Base-by-base conservation (phyloP, 2,888 invertebrate species). In the Thymelicus acteon region DNA sequence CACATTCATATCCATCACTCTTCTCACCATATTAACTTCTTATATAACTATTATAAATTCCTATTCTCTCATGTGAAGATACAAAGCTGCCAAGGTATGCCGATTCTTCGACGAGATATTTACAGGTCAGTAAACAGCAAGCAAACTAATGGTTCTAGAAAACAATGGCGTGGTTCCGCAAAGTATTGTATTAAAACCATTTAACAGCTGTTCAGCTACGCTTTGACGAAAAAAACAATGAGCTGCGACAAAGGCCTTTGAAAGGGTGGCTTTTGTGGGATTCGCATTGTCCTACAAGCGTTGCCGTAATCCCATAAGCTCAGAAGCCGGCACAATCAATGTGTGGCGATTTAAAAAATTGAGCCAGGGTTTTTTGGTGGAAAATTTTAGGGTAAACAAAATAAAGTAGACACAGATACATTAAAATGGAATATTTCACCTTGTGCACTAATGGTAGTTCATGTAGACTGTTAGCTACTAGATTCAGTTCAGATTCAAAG, bases 201-300 rank as follows among this genome's bases (percentile, higher is more conserved):
- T 68, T 52, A 62, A 47, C 68, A 67, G 52, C 68, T 62, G 54
- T 54, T 62, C 61, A 68, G 61, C 54, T 40, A 54, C 61, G 68
- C 68, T 62, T 68, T 62, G 61, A 62, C 68, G 61, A 68, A 68
- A 67, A 67, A 57, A 58, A 68, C 54, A 62, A 68, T 61, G 54
- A 62, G 37, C 44, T 8, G 15, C 61, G 31, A 68, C 68, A 68
- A 68, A 62, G 52, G 68, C 68, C 61, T 68, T 68, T 68, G 54
- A 61, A 61, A 54, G 49, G 39, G 63, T 63, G n/a, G 54, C 61
- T 61, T 52, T 68, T 68, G 61, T 68, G 44, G 54, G 40, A 39
- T 15, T 40, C 19, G 44, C 54, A 57, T 65, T 65, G 64, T 65
- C 64, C 64, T 57, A 57, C 40, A 49, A 64, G 64, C 54, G 54